Base-by-base conservation (phyloP, 2,888 invertebrate genomes). In the Petrolisthes cinctipes region DNA sequence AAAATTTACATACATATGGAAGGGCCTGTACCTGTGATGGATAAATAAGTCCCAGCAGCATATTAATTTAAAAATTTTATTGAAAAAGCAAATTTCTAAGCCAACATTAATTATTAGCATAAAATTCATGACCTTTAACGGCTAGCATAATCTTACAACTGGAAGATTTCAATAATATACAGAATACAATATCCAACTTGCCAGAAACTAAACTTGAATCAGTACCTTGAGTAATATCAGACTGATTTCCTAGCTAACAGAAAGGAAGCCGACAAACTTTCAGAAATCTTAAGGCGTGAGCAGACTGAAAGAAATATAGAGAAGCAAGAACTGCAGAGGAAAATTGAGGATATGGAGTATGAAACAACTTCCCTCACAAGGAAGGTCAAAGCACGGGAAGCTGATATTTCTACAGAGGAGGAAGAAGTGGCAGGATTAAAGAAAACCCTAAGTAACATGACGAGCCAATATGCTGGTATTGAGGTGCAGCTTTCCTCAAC, bases 151-250 rank as follows among this genome's bases (percentile, higher is more conserved):
- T n/a, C n/a, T n/a, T n/a, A n/a, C n/a, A n/a, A n/a, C n/a, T n/a
- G n/a, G n/a, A n/a, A n/a, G n/a, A n/a, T n/a, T n/a, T n/a, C n/a
- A n/a, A n/a, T n/a, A n/a, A n/a, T n/a, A n/a, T n/a, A n/a, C n/a
- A n/a, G n/a, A n/a, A n/a, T n/a, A n/a, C n/a, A n/a, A n/a, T n/a
- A n/a, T n/a, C n/a, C n/a, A n/a, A n/a, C n/a, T n/a, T n/a, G n/a
- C n/a, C n/a, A 91, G 85, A 91, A 91, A 23, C 89, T 89, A 75
- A 90, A 90, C 54, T 85, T 91, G n/a, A 86, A 88, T 66, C 80
- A 88, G 51, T 56, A 90, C 73, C 85, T 90, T 54, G 68, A 85
- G 57, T 75, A 89, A 66, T 86, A 89, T 11, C 79, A 90, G 54
- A 85, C 87, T 20, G 75, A 57, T 5, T 86, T 79, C 9, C 82